These are phyloP conservation scores for Salvelinus alpinus DNA, from an alignment of 2,113 vertebrate genomes.

Conservation along the genomic window DNA sequence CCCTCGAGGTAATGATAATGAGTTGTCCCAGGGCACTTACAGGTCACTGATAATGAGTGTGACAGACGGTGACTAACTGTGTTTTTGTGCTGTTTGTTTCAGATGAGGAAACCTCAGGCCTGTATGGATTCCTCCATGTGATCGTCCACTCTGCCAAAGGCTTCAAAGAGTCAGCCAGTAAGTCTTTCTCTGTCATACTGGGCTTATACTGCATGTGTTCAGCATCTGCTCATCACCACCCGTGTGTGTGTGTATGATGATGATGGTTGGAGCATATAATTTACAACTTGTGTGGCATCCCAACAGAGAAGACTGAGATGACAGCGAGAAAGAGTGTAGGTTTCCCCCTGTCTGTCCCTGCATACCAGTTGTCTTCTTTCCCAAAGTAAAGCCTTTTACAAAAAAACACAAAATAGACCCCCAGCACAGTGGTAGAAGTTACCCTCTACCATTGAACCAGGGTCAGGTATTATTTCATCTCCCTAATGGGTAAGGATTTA, in stretches of 20 bases:
- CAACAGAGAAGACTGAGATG: neutral
- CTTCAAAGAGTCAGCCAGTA: slow-evolving; percentile 94
- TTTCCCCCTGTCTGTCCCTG: neutral
- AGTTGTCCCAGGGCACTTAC: no score
- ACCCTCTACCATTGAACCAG: no score
- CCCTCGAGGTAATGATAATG: neutral
- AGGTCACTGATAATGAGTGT: no score
- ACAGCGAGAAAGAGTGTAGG: neutral
- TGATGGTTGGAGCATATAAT: slow-evolving; percentile 9
- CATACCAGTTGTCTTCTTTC: neutral
- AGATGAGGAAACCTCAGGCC: slow-evolving; percentile 93
- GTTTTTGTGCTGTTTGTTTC: slow-evolving; percentile 41
- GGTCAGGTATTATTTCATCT: no score
- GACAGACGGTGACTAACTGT: neutral
- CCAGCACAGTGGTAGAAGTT: no score
- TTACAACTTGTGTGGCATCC: slow-evolving; percentile 15
- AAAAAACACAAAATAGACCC: no score
- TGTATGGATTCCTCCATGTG: slow-evolving; percentile 95
- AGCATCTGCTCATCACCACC: neutral
- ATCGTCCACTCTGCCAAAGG: slow-evolving; percentile 95
- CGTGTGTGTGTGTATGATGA: neutral
- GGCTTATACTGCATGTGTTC: slow-evolving; percentile 7
- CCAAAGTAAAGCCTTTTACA: no score
- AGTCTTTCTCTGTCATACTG: slow-evolving; percentile 62
- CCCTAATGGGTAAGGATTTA: no score